Evolutionary conservation across 2,797 vertebrate genomes (phyloP), one percentile per base, ranked within the genome.

Genomic region (Crypturellus tataupa): DNA sequence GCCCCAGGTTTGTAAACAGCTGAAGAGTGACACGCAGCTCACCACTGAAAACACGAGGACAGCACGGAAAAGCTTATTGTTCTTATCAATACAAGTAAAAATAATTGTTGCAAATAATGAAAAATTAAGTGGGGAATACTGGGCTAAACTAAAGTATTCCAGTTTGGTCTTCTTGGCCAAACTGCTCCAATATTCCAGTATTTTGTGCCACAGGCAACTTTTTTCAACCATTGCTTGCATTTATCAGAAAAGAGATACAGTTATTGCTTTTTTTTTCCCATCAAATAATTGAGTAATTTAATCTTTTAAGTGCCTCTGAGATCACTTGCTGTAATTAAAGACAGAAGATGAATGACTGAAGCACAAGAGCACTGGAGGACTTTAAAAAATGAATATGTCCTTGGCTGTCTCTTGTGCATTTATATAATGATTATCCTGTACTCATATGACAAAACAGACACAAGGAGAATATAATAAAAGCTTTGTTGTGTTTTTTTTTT

Each of bases 301-400:
- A 97, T 96, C 94, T 95, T 96, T 96, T 94, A 95, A 96, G 94
- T 94, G 91, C 90, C 76, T 84, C 88, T 95, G 93, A 96, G 85
- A 94, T 96, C 84, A 80, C 58, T 93, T 80, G 75, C 44, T 93
- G 87, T 92, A 96, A 96, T 95, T 97, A 95, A 95, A 94, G 93
- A 89, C 85, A 96, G 87, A 94, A 94, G 93, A 97, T 80, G 87
- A 91, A 94, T 83, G 89, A 81, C 80, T 94, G 89, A 94, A 90
- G 64, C 77, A 62, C 80, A 82, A 86, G 68, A 94, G 75, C 60
- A 80, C 3, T 69, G 75, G 75, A 82, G 64, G 83, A 94, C 80
- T 96, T 93, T 44, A 93, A 94, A 94, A 94, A 93, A 92, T 64
- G 71, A 88, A 77, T 18, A 3, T 73, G 96, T 90, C 95, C 95